Evolutionary conservation across 2,113 vertebrate species (phyloP), one percentile per base, ranked within the genome.

Genomic region (Scortum barcoo): DNA sequence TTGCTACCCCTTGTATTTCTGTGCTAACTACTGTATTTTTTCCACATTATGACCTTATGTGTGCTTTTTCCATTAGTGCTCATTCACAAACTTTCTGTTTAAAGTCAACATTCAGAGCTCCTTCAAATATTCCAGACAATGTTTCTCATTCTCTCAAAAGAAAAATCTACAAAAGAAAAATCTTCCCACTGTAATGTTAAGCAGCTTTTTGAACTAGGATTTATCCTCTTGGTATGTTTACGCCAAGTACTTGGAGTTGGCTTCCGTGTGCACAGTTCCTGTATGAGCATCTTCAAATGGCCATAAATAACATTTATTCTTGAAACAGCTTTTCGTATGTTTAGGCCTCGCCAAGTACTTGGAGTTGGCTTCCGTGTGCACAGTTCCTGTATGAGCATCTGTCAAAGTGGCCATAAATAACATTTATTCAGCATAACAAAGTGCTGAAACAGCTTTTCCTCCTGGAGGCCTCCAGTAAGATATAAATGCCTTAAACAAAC

Each of bases 381-480:
- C 17, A 70, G 60, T 86, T 86, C 56, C 61, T 89, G 63, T 77
- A 68, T 86, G 77, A 87, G 71, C 63, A 65, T 85, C 81, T 85
- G 89, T 88, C 87, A 91, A 66, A 88, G 36, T 50, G 53, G 51
- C 48, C 74, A 89, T 90, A 87, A 93, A 93, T 90, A 89, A 88
- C 54, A 56, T 87, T 83, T 83, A 88, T 85, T 89, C 69, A 78
- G n/a, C n/a, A n/a, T n/a, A n/a, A n/a, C n/a, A n/a, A n/a, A n/a
- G 60, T 7, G n/a, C 54, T 86, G 16, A 63, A 90, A 78, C 40
- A 33, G 70, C 50, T 79, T 90, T 76, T 85, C 60, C 73, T 78
- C 54, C 56, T 72, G 36, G 36, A 79, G 72, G 60, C 63, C 54
- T 82, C 26, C 19, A 76, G 33, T 9, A 51, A 17, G 56, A 72